Base-by-base conservation (phyloP, 2,797 vertebrate species). In the Orientallactaga sibirica region DNA sequence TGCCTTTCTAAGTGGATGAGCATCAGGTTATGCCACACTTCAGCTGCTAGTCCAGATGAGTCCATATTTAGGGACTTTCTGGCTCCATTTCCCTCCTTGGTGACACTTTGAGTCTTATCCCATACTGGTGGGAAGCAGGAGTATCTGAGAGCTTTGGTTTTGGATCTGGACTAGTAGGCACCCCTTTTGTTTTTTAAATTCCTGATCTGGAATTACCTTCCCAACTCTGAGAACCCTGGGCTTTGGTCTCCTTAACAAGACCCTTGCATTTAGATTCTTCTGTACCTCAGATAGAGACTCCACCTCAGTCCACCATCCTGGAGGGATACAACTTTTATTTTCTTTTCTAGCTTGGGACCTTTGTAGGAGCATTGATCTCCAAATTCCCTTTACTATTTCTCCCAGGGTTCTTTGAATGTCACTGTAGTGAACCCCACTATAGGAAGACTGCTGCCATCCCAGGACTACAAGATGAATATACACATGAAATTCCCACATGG, bases 171-270 rank as follows among this genome's bases (percentile, higher is more conserved):
- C 14, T 48, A 43, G 70, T 14, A 22, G 3, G 7, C 11, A n/a
- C 12, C 24, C 48, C 25, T 15, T 85, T 62, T 48, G 24, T 29
- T 68, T 93, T 93, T 85, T 81, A 77, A 86, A 80, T 83, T 83
- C n/a, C 25, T 77, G 58, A 87, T n/a, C n/a, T 71, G 18, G 33
- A 87, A 27, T 25, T 95, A n/a, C 24, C 43, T 16, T 88, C 48
- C 14, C 33, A 82, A 52, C 24, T 14, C 15, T 67, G 55, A 81
- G 58, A 95, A 61, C 24, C 7, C 18, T 41, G 84, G 29, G 4
- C 19, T 79, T 93, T 86, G 61, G 43, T 84, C 71, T 92, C 18
- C 27, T 27, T 76, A 74, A 1, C 2, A 8, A 86, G 43, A 90
- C 20, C 4, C 33, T 75, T 52, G 33, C 20, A 52, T 55, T 67